Evolutionary conservation across 2,888 invertebrate species (phyloP), one percentile per base, ranked within the genome.

Genomic region (Hedya salicella): DNA sequence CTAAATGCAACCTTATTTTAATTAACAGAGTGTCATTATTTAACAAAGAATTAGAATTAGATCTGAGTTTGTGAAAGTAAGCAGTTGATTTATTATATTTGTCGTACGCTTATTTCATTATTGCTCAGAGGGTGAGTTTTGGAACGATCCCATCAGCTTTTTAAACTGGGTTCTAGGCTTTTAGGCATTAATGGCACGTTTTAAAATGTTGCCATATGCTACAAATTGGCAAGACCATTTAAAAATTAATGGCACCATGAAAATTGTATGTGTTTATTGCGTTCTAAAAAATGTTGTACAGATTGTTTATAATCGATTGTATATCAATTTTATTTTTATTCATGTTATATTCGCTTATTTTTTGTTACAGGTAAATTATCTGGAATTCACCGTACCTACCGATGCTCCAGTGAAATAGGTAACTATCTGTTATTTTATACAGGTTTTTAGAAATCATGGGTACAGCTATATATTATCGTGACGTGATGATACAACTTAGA

Each of bases 61-160:
- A 57, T 57, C 17, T n/a, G 57, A n/a, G 44, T 46, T 57, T n/a
- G 32, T n/a, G 32, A 2, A 57, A 57, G 44, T 57, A 32, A 46
- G 30, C 57, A 16, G 1, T 57, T 57, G 92, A 93, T 93, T 93
- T 93, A 92, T 92, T 90, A 88, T 91, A 89, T 92, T 92, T 92
- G 91, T 91, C 87, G 87, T 89, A 83, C 86, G 91, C 87, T 92
- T 91, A 90, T 92, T 91, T 90, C 89, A 91, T 92, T 91, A 89
- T 86, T 87, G 88, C 86, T 86, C 85, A 83, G 80, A 77, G 82
- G 70, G 68, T 69, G 67, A 39, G 32, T 40, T 53, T 53, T 60
- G 62, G 81, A 81, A 80, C 81, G 76, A 78, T 79, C 77, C 82
- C 73, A 65, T 69, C 52, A 60, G 65, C 17, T 65, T 61, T 57